Percentiles rank a stretch among this genome's conserved stretches.
Conservation (phyloP, 2,797 vertebrate genomes). For the Bradypodion ventrale region DNA sequence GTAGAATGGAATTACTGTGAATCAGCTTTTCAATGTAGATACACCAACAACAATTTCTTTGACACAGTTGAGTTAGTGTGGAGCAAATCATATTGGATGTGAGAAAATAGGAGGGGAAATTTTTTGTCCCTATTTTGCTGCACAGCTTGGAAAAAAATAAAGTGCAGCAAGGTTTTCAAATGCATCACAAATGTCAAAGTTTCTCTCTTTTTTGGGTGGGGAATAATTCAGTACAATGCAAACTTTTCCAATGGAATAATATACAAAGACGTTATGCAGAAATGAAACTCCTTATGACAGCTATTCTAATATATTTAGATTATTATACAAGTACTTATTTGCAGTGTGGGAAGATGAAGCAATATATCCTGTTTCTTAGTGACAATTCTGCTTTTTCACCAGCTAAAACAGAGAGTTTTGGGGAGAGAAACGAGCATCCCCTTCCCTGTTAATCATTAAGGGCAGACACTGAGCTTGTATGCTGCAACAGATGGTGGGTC, state of each 20-base stretch:
- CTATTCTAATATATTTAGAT: not conserved
- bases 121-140: not conserved
- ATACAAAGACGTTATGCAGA: conserved; percentile 38
- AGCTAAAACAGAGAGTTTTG: conserved; percentile 39
- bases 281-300: conserved; percentile 22
- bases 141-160: not conserved
- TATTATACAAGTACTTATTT: conserved; percentile 1
- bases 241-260: conserved; percentile 26
- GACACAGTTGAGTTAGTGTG: not conserved
- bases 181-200: conserved; percentile 28
- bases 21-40: too few species aligned
- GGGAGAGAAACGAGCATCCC: conserved; percentile 31
- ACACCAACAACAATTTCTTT: too few species aligned
- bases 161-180: not conserved
- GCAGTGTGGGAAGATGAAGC: conserved; percentile 16
- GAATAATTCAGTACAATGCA: conserved; percentile 17
- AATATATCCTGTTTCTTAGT: conserved; percentile 15
- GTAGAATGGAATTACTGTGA: too few species aligned
- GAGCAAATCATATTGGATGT: not conserved
- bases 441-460: conserved; percentile 58
- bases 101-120: not conserved
- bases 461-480: conserved; percentile 47
- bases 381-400: conserved; percentile 18
- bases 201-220: not conserved
- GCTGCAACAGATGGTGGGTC: conserved; percentile 54